Evolutionary conservation across 2,888 invertebrate genomes (phyloP).

Genomic region (Parnassius smintheus): DNA sequence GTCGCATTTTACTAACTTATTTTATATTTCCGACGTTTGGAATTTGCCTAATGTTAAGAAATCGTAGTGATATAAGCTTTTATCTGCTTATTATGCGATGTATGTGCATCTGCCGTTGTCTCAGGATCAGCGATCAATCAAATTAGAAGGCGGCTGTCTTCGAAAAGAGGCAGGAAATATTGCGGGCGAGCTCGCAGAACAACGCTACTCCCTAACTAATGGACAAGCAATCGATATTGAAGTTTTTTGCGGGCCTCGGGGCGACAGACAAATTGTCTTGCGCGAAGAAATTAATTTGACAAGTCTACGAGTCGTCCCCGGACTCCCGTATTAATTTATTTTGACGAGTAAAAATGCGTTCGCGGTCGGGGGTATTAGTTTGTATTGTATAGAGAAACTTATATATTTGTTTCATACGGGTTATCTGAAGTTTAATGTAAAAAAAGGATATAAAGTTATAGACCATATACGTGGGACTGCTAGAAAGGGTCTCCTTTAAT

Average conservation of each 20-base stretch:
- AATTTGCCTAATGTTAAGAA: too few species aligned
- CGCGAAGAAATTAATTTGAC: constrained; percentile 80
- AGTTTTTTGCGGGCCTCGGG: constrained; percentile 65
- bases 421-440: too few species aligned
- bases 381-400: constrained; percentile 23
- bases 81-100: too few species aligned
- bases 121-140: constrained; percentile 19
- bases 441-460: too few species aligned
- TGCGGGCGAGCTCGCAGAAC: constrained; percentile 35
- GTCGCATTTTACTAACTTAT: too few species aligned
- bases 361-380: constrained; percentile 42
- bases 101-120: constrained; percentile 2
- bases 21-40: too few species aligned
- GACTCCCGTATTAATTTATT: constrained; percentile 78
- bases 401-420: neutral
- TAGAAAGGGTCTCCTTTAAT: too few species aligned
- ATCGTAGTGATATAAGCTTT: too few species aligned
- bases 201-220: constrained; percentile 51
- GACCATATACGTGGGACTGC: too few species aligned
- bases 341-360: constrained; percentile 76
- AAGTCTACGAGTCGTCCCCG: constrained; percentile 64
- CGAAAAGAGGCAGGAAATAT: constrained; percentile 23
- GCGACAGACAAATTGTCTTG: constrained; percentile 77
- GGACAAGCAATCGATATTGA: constrained; percentile 67
- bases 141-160: constrained; percentile 24